Conservation (phyloP, 1,140 invertebrate genomes). For the Oncopeltus fasciatus region DNA sequence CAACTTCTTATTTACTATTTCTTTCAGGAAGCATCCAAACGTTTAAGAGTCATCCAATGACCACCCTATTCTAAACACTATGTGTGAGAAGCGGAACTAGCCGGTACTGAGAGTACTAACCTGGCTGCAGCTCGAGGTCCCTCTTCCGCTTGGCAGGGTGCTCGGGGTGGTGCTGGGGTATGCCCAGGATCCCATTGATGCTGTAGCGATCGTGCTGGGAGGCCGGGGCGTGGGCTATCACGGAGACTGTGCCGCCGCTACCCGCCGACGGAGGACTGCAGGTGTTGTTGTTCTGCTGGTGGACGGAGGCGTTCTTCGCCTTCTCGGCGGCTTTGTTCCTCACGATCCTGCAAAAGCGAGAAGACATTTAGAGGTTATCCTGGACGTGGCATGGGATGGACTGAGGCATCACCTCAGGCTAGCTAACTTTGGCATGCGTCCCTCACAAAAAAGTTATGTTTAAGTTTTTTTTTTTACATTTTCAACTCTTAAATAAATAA, state of each 20-base stretch:
- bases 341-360: constrained; percentile 73
- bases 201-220: constrained; percentile 61
- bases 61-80: too few species aligned
- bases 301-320: constrained; percentile 76
- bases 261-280: constrained; percentile 33
- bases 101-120: constrained; percentile 24
- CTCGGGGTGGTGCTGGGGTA: constrained; percentile 47
- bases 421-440: too few species aligned
- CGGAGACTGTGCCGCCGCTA: constrained; percentile 25
- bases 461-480: too few species aligned
- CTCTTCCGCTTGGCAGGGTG: constrained; percentile 60
- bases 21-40: too few species aligned
- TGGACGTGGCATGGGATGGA: too few species aligned
- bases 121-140: constrained; percentile 39
- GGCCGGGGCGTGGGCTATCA: constrained; percentile 50
- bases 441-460: too few species aligned
- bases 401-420: too few species aligned
- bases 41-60: too few species aligned
- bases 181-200: constrained; percentile 89
- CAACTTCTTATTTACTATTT: too few species aligned
- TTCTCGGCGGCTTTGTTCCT: constrained; percentile 92
- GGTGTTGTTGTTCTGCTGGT: constrained; percentile 43
- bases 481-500: too few species aligned
- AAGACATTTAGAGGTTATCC: too few species aligned
- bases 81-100: too few species aligned